Conservation (phyloP, 2,113 vertebrate genomes). For the Pseudorhombus dupliciocellatus region DNA sequence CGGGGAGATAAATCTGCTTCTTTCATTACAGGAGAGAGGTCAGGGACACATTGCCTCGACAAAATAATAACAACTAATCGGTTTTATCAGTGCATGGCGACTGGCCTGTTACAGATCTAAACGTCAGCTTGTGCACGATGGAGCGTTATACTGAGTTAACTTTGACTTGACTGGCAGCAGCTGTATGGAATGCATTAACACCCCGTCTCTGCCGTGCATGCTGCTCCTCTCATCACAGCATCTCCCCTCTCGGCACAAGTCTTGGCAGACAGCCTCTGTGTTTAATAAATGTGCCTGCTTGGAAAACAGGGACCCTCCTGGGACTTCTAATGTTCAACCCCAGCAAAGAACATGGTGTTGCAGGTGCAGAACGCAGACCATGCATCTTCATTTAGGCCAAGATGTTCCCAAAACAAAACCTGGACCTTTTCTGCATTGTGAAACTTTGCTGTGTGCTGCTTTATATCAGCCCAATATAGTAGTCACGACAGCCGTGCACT, state of each 20-base stretch:
- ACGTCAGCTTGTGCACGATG: too few relatives aligned
- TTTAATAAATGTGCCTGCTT: slow-evolving; percentile 34
- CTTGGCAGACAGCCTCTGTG: slow-evolving; percentile 29
- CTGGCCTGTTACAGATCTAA: neutral
- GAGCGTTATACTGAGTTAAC: neutral
- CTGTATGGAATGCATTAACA: neutral
- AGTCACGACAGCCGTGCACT: neutral
- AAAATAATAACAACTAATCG: neutral
- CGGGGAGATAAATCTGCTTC: neutral
- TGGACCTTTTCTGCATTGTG: neutral
- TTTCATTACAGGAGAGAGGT: slow-evolving; percentile 8
- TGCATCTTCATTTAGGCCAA: slow-evolving; percentile 71
- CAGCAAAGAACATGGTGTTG: slow-evolving; percentile 62
- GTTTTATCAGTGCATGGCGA: too few relatives aligned
- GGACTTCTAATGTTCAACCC: slow-evolving; percentile 58
- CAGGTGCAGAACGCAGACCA: slow-evolving; percentile 59
- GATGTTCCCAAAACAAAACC: slow-evolving; percentile 57
- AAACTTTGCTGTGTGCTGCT: neutral
- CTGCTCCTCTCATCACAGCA: slow-evolving; percentile 12
- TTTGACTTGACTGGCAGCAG: slow-evolving; percentile 5
- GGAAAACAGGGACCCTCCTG: slow-evolving; percentile 42
- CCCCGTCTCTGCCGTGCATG: neutral
- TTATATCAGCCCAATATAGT: neutral
- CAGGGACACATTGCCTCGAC: neutral
- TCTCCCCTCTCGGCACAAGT: slow-evolving; percentile 19